phyloP scores from a whole-genome alignment of 2,113 vertebrate species.

The Sapayoa aenigma region DNA sequence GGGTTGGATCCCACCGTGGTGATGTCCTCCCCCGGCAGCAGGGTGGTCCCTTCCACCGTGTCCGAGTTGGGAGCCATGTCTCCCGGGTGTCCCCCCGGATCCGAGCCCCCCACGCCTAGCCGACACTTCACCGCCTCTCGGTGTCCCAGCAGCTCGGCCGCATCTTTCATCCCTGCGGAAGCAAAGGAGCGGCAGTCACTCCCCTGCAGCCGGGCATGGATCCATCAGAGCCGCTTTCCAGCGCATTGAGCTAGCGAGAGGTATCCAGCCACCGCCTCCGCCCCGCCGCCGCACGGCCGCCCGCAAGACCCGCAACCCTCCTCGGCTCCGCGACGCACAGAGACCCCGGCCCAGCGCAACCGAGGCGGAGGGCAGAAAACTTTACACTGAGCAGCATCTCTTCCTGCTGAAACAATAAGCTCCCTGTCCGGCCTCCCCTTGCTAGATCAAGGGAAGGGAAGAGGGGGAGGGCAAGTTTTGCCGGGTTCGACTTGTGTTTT shows the following conservation, averaged over 20 bases:
- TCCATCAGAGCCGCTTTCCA: not conserved
- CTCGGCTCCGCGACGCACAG: not conserved
- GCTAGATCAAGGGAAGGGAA: not conserved
- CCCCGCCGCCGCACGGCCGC: not conserved
- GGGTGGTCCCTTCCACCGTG: conserved; percentile 88
- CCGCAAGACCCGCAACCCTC: not conserved
- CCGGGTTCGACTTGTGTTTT: not conserved
- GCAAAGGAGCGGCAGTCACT: conserved; percentile 58
- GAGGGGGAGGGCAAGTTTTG: not conserved
- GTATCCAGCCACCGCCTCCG: not conserved
- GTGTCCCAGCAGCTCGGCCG: conserved; percentile 93
- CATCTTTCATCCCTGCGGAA: conserved; percentile 96
- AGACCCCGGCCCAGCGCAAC: not conserved
- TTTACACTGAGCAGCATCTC: not conserved
- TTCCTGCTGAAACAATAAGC: not conserved
- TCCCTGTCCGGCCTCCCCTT: not conserved
- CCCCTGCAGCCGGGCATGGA: not conserved
- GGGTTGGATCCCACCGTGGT: conserved; percentile 89
- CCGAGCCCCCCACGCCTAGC: conserved; percentile 86
- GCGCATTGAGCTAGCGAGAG: not conserved
- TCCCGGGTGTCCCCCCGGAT: conserved; percentile 89
- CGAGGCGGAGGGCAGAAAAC: not conserved
- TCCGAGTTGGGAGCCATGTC: conserved; percentile 90
- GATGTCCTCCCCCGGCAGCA: conserved; percentile 94
- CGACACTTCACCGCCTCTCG: conserved; percentile 93